phyloP scores from a whole-genome alignment of 2,113 vertebrate genomes.

The Varanus salvator region DNA sequence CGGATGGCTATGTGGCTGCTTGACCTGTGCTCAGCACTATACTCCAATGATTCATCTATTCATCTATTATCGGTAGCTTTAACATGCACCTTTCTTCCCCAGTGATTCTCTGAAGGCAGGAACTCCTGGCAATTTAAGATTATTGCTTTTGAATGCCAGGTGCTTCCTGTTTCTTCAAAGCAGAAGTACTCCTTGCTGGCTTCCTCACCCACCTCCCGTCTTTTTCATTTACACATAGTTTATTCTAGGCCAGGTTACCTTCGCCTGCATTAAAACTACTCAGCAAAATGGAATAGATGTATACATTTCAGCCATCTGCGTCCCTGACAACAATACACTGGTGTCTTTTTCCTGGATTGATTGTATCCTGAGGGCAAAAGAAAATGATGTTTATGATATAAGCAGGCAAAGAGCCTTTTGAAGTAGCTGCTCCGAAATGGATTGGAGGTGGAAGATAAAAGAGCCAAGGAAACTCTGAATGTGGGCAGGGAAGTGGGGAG shows the following conservation, averaged over 20 bases:
- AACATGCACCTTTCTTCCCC: constrained; percentile 31
- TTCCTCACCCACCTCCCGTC: background rate
- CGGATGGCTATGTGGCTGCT: background rate
- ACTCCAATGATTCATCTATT: background rate
- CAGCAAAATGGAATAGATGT: constrained; percentile 25
- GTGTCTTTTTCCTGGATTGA: constrained; percentile 48
- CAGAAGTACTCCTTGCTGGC: constrained; percentile 42
- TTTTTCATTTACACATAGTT: constrained; percentile 37
- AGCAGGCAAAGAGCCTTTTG: constrained; percentile 52
- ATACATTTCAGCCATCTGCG: constrained; percentile 55
- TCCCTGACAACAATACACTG: constrained; percentile 46
- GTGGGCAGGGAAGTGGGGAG: background rate
- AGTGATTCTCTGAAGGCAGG: constrained; percentile 36
- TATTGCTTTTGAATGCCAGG: constrained; percentile 50
- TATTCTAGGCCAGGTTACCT: constrained; percentile 47
- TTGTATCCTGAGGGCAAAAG: constrained; percentile 49
- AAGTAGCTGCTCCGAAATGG: constrained; percentile 55
- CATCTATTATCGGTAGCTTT: constrained; percentile 20
- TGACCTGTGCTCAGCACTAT: background rate
- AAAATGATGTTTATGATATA: constrained; percentile 56
- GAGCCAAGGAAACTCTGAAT: constrained; percentile 13
- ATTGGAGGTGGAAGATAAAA: constrained; percentile 42
- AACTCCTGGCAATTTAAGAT: constrained; percentile 44
- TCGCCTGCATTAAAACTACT: constrained; percentile 50
- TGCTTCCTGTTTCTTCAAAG: constrained; percentile 44